Percentiles rank a stretch among this genome's conserved stretches.
These are phyloP conservation scores for Trichopria drosophilae DNA, from an alignment of 2,888 invertebrate species.

Conservation along the genomic window DNA sequence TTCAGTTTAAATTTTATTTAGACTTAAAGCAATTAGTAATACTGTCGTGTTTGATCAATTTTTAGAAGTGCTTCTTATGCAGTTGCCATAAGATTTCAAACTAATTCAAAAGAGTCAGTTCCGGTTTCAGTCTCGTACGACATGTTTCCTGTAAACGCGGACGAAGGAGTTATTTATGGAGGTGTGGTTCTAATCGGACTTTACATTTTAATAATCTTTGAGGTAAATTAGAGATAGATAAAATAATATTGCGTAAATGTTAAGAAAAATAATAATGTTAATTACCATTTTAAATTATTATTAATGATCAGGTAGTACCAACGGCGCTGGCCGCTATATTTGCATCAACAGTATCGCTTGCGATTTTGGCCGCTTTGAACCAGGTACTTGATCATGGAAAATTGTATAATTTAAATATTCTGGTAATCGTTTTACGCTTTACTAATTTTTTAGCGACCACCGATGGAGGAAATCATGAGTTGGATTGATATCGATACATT, in stretches of 20 bases:
- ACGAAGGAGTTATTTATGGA: conserved; percentile 74
- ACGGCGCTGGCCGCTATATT: conserved; percentile 83
- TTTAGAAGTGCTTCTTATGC: no score
- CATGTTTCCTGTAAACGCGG: conserved; percentile 66
- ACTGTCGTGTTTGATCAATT: no score
- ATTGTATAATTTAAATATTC: neutral
- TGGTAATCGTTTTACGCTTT: neutral
- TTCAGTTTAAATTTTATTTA: no score
- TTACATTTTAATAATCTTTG: conserved; percentile 82
- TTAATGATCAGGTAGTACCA: conserved; percentile 82
- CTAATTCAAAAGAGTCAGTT: conserved; percentile 59
- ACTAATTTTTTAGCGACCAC: conserved; percentile 63
- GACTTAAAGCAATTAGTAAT: no score
- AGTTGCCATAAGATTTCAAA: conserved; percentile 53
- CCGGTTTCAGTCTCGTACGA: conserved; percentile 66
- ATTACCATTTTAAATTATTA: no score
- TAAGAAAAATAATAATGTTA: no score
- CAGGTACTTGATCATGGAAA: no score
- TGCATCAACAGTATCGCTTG: conserved; percentile 77
- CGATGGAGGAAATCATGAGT: conserved; percentile 75
- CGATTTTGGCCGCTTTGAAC: conserved; percentile 73
- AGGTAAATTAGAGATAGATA: conserved; percentile 69
- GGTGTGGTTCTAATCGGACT: conserved; percentile 71
- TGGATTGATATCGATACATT: conserved; percentile 88
- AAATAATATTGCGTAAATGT: no score